Conservation (phyloP, 2,888 invertebrate genomes). For the Drepana falcataria region DNA sequence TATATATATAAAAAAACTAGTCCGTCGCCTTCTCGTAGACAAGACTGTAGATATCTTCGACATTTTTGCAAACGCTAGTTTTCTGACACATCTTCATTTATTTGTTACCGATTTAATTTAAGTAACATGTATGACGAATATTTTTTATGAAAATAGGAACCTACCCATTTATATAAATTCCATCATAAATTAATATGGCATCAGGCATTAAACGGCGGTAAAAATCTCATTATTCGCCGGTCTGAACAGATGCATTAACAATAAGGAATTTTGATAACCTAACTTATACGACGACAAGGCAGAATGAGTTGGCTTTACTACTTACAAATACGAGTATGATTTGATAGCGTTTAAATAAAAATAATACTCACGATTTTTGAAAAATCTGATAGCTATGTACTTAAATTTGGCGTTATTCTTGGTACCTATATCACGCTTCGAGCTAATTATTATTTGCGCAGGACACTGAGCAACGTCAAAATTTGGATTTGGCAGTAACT, state of each 20-base stretch:
- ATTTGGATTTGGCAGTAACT: too few relatives aligned
- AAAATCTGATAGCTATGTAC: neutral
- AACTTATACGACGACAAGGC: neutral
- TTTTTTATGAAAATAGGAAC: conserved; percentile 3
- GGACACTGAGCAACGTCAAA: neutral
- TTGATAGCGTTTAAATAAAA: neutral
- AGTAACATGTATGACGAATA: neutral
- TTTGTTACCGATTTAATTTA: too few relatives aligned
- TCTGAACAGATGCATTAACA: conserved; percentile 53
- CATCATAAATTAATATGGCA: conserved; percentile 30
- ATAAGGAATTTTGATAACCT: neutral
- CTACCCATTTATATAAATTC: neutral
- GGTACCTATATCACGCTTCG: neutral
- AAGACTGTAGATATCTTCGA: too few relatives aligned
- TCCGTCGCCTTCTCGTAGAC: too few relatives aligned
- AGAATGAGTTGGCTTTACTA: neutral
- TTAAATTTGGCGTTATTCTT: neutral
- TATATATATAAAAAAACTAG: too few relatives aligned
- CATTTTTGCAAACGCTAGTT: too few relatives aligned
- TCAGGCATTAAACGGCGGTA: conserved; percentile 50
- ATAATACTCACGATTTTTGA: neutral
- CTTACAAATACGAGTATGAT: neutral
- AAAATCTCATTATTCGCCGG: conserved; percentile 37
- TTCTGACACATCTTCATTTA: too few relatives aligned
- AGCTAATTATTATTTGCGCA: neutral